phyloP scores from a whole-genome alignment of 1,140 invertebrate genomes.

The Maconellicoccus hirsutus region DNA sequence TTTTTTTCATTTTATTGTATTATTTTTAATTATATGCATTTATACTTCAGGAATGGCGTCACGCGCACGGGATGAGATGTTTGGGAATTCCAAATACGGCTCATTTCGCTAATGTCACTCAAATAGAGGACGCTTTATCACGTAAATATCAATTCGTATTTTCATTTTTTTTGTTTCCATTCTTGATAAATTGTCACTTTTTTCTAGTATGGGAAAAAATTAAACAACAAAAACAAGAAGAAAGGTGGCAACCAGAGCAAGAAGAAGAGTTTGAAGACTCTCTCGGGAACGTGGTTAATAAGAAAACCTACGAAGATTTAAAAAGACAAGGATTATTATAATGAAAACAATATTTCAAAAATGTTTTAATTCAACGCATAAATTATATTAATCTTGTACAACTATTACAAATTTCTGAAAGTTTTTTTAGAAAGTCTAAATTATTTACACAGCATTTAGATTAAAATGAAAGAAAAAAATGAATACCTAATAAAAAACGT shows the following conservation, averaged over 20 bases:
- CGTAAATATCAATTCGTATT: constrained; percentile 43
- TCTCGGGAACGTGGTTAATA: constrained; percentile 94
- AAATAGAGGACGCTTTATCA: constrained; percentile 94
- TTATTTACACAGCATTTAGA: not conserved
- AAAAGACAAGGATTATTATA: constrained; percentile 94
- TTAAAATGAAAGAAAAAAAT: not conserved
- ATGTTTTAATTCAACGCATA: not conserved
- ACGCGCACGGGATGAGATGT: constrained; percentile 98
- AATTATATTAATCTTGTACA: not conserved
- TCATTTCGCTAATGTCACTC: constrained; percentile 98
- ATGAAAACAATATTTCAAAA: not conserved
- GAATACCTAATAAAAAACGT: too few relatives aligned
- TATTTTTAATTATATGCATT: constrained; percentile 98
- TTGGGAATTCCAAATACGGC: constrained; percentile 98
- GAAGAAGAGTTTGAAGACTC: constrained; percentile 99
- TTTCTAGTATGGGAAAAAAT: constrained; percentile 89
- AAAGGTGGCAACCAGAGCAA: constrained; percentile 91
- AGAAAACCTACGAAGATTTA: constrained; percentile 96
- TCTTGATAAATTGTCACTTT: constrained; percentile 22
- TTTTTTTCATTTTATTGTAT: constrained; percentile 75
- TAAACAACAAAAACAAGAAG: constrained; percentile 85
- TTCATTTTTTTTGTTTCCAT: not conserved
- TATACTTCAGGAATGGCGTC: constrained; percentile 84
- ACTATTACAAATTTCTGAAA: too few relatives aligned
- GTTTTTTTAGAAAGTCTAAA: not conserved